Base-by-base conservation (phyloP, 2,797 vertebrate genomes). In the Melanotaenia maccullochi region DNA sequence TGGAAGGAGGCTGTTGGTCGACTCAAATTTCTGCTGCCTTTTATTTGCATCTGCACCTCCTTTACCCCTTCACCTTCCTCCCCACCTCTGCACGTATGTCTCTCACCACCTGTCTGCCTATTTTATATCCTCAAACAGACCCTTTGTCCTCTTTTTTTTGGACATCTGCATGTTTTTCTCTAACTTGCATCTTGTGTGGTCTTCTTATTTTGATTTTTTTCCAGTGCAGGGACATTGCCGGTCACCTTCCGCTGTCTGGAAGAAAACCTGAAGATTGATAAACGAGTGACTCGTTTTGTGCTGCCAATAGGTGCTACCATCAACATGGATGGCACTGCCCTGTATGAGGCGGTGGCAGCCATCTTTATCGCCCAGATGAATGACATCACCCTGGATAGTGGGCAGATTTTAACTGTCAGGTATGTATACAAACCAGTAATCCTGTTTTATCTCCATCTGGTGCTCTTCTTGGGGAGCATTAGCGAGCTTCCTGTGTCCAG, bases 321-420 rank as follows among this genome's bases (percentile, higher is more conserved):
- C 38, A 96, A 96, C 79, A 96, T 96, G 96, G 96, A 96, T 30
- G 96, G 96, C 66, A 96, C 95, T 0, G 96, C 96, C 0, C 91
- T 96, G 35, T 96, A 96, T 9, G 96, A 96, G 82, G 95, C 96
- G 0, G 96, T 96, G 90, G 96, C 96, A 0, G 96, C 96, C 91
- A 96, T 96, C 85, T 96, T 96, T 28, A 96, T 96, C 0, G 96
- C 96, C 44, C 96, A 96, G 84, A 96, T 96, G 96, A 96, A 96
- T 22, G 95, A 87, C 85, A 94, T 96, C 64, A 5, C 60, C 1
- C 89, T 96, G 74, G 96, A 96, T 0, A 66, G 78, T 1, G 96
- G 96, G 22, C 96, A 96, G 90, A 96, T 96, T 35, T 3, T 95
- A 60, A 96, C 96, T 1, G 95, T 96, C 76, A 96, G 96, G 96